phyloP scores from a whole-genome alignment of 2,888 invertebrate species.

The Lysandra bellargus region DNA sequence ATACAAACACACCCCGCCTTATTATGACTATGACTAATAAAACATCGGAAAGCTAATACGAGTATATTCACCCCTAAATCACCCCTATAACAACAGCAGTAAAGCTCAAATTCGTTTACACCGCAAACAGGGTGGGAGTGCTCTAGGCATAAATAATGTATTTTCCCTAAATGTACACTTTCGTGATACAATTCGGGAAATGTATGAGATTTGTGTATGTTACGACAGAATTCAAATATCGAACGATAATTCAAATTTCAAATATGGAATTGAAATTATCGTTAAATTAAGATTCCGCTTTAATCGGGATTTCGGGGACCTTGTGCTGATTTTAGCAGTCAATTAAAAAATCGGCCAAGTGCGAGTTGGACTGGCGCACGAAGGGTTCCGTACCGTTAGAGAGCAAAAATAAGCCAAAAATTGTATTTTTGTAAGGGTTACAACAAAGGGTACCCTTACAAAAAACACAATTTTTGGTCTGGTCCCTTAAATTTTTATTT shows the following conservation, averaged over 20 bases:
- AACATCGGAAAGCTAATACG: conserved; percentile 47
- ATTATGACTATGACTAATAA: conserved; percentile 52
- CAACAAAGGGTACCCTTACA: too few species aligned
- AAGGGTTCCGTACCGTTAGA: too few species aligned
- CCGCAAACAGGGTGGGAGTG: conserved; percentile 14
- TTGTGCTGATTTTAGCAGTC: background rate
- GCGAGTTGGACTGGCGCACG: too few species aligned
- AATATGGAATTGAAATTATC: background rate
- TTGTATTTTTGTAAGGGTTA: too few species aligned
- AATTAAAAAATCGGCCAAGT: background rate
- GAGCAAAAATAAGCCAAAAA: too few species aligned
- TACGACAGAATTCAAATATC: conserved; percentile 16
- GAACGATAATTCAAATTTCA: conserved; percentile 14
- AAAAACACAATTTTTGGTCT: too few species aligned
- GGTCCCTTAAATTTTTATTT: too few species aligned
- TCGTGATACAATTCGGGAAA: conserved; percentile 29
- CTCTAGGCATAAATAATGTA: conserved; percentile 28
- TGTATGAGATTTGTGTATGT: conserved; percentile 24
- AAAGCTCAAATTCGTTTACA: conserved; percentile 42
- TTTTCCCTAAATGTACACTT: conserved; percentile 29
- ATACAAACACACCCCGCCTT: conserved; percentile 47
- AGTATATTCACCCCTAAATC: conserved; percentile 37
- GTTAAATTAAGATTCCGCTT: background rate
- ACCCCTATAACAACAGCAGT: conserved; percentile 40
- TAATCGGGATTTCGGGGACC: background rate